phyloP scores from a whole-genome alignment of 2,888 invertebrate genomes.

The Lydus trimaculatus region DNA sequence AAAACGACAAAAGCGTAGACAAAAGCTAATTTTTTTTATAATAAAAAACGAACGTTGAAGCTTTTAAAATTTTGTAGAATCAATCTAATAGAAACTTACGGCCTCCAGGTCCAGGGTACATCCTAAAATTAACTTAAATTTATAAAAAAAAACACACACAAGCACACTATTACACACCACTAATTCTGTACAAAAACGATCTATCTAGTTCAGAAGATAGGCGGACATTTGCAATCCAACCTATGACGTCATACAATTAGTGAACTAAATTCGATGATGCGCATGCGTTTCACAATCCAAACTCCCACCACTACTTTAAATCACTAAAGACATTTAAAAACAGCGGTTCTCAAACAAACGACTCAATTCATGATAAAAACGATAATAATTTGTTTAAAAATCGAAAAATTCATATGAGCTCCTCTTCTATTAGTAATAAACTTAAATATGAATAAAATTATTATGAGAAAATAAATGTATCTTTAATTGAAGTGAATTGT shows the following conservation, averaged over 20 bases:
- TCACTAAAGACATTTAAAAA: not conserved
- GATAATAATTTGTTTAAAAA: no score
- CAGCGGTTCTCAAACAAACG: not conserved
- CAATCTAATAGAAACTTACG: conserved; percentile 50
- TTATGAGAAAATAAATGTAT: no score
- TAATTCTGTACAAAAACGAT: conserved; percentile 52
- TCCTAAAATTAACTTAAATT: conserved; percentile 39
- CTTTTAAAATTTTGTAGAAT: not conserved
- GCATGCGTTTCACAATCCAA: not conserved
- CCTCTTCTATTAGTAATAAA: no score
- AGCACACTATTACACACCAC: conserved; percentile 58
- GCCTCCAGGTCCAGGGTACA: conserved; percentile 59
- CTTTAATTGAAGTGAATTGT: no score
- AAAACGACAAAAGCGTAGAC: conserved; percentile 11
- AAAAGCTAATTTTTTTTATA: conserved; percentile 17
- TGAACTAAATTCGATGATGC: not conserved
- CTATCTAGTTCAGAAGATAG: conserved; percentile 55
- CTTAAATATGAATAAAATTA: no score
- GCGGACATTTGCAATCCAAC: conserved; percentile 60
- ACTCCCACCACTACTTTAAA: not conserved
- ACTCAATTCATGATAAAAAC: no score
- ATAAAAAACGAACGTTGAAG: not conserved
- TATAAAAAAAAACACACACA: conserved; percentile 53
- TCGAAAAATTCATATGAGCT: no score
- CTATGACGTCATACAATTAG: conserved; percentile 52